Evolutionary conservation across 2,888 invertebrate species (phyloP), one percentile per base, ranked within the genome.

Genomic region (Eilema griseolum): DNA sequence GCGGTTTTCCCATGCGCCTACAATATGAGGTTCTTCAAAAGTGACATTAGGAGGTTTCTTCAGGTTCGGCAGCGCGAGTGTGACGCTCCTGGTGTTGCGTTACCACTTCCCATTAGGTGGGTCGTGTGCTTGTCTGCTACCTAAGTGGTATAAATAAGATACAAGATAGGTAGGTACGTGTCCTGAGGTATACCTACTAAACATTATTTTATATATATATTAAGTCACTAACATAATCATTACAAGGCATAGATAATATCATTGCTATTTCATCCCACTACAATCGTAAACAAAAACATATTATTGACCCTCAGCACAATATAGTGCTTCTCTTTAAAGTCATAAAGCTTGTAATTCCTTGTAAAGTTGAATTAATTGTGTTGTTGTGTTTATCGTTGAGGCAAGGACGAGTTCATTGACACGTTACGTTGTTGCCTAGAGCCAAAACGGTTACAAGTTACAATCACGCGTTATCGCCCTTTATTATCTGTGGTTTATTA

Each of bases 361-460:
- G 67, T 31, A 23, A 24, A 23, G 11, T 16, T 33, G 28, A n/a
- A 3, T 7, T 66, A 46, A 67, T 28, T 60, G 33, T 46, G 41
- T 28, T 52, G 2, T 46, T 20, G 65, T 61, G 69, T 60, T 62
- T 57, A 57, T 62, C 37, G 16, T 66, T 26, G 24, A 20, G 59
- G 61, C 76, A 77, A 80, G 78, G 74, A 60, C 66, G 28, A 73
- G 80, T 56, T 75, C 78, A 61, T 78, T 77, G 78, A 80, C 77
- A 24, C 46, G 26, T 78, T 77, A 72, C 37, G 66, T 61, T 72
- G 66, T 61, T 65, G 59, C 37, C 41, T 67, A 46, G n/a, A 66
- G 23, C 24, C 63, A 26, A 61, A 64, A 71, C 37, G 28, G 64
- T 24, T 59, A 41, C 61, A 62, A 14, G 64, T 24, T 59, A 41